Evolutionary conservation across 2,888 invertebrate genomes (phyloP).

Genomic region (Drosophila seclusa): DNA sequence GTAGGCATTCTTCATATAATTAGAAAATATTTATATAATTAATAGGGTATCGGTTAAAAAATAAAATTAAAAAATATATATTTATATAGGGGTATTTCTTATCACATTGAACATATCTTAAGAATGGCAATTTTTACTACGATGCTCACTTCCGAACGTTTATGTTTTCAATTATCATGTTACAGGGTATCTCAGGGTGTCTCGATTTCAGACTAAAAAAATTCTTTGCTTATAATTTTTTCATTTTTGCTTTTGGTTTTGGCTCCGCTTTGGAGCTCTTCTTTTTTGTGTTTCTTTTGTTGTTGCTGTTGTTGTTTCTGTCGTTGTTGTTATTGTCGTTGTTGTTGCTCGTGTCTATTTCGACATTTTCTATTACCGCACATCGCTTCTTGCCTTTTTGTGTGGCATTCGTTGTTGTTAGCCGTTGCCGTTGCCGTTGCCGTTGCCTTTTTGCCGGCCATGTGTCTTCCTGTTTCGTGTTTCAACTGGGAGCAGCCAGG

Average conservation of each 20-base stretch:
- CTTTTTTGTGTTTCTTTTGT: slow-evolving; percentile 4
- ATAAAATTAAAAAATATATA: background rate
- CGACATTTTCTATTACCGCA: slow-evolving; percentile 79
- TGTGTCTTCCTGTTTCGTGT: slow-evolving; percentile 68
- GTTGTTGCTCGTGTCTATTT: slow-evolving; percentile 55
- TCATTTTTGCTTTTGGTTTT: slow-evolving; percentile 53
- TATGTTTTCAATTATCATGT: background rate
- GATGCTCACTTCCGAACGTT: background rate
- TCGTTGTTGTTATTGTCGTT: slow-evolving; percentile 1
- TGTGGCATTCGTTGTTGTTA: slow-evolving; percentile 34
- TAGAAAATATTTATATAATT: background rate
- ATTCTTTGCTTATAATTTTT: slow-evolving; percentile 42
- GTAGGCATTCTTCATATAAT: background rate
- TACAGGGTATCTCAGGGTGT: slow-evolving; percentile 32
- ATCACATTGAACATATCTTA: background rate
- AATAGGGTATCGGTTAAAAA: background rate
- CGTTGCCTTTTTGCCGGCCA: slow-evolving; percentile 41
- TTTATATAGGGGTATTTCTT: no score
- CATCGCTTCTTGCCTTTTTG: slow-evolving; percentile 55
- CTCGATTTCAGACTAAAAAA: background rate
- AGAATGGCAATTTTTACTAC: background rate
- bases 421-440: slow-evolving; percentile 4
- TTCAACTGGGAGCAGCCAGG: slow-evolving; percentile 12
- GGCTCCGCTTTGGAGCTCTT: slow-evolving; percentile 21
- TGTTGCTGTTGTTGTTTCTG: background rate